Conservation (phyloP, 2,888 invertebrate genomes). For the Proisotoma minuta region DNA sequence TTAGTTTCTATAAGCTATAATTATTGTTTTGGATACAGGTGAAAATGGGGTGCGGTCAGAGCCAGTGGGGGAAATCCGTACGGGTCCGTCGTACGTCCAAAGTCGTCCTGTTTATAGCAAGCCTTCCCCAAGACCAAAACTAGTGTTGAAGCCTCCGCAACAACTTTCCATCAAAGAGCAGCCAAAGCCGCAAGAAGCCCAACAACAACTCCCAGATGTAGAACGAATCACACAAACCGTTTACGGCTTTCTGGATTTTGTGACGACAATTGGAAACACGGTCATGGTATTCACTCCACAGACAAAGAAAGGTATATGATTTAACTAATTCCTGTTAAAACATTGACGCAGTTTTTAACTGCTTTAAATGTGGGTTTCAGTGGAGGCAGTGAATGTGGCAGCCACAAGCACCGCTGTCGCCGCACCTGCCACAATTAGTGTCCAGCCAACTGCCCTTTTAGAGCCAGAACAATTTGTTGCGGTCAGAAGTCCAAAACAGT, state of each 20-base stretch:
- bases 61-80: constrained; percentile 37
- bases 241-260: constrained; percentile 88
- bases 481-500: too few species aligned
- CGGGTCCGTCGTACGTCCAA: constrained; percentile 42
- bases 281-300: constrained; percentile 92
- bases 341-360: too few species aligned
- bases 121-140: constrained; percentile 45
- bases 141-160: constrained; percentile 31
- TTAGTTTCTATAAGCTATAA: too few species aligned
- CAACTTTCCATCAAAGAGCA: constrained; percentile 21
- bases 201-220: constrained; percentile 25
- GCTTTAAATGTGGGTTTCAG: too few species aligned
- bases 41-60: constrained; percentile 7
- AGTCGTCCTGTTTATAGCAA: constrained; percentile 49
- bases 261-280: constrained; percentile 88
- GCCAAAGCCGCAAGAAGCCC: constrained; percentile 5
- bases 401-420: not conserved
- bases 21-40: not conserved
- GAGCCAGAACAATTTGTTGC: too few species aligned
- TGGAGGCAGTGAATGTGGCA: not conserved
- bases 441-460: too few species aligned
- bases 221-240: constrained; percentile 77
- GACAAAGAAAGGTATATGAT: constrained; percentile 50
- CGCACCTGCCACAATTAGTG: not conserved
- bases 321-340: not conserved